Evolutionary conservation across 1,140 invertebrate species (phyloP).

Genomic region (Caenorhabditis inopinata): DNA sequence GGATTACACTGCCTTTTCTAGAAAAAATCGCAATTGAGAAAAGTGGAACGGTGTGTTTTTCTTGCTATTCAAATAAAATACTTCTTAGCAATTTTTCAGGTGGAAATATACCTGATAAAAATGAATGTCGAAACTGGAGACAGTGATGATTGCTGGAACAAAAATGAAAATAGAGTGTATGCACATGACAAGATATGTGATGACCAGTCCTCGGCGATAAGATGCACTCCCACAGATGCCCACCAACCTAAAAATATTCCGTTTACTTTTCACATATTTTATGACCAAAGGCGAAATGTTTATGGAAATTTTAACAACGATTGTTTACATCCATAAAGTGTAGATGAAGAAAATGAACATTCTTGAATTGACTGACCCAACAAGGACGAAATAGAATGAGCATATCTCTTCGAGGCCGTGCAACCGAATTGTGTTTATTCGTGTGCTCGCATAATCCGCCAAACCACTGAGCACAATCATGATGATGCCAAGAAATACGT

Average conservation of each 20-base stretch:
- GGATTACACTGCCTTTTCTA: neutral
- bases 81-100: neutral
- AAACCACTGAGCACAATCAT: slow-evolving; percentile 51
- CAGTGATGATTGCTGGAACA: slow-evolving; percentile 57
- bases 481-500: slow-evolving; percentile 53
- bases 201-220: slow-evolving; percentile 57
- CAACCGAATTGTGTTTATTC: slow-evolving; percentile 54
- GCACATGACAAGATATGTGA: slow-evolving; percentile 55
- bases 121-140: slow-evolving; percentile 58
- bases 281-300: too few species aligned
- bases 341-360: neutral
- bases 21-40: neutral
- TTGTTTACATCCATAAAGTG: neutral
- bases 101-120: slow-evolving; percentile 54
- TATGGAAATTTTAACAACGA: too few species aligned
- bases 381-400: slow-evolving; percentile 56
- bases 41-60: neutral
- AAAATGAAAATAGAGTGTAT: slow-evolving; percentile 56
- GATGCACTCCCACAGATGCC: slow-evolving; percentile 56
- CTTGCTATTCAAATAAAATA: too few species aligned
- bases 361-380: slow-evolving; percentile 43
- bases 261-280: neutral
- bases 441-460: slow-evolving; percentile 52
- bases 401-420: slow-evolving; percentile 56
- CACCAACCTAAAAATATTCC: slow-evolving; percentile 50